phyloP scores from a whole-genome alignment of 2,113 vertebrate species.

The Alethe diademata region DNA sequence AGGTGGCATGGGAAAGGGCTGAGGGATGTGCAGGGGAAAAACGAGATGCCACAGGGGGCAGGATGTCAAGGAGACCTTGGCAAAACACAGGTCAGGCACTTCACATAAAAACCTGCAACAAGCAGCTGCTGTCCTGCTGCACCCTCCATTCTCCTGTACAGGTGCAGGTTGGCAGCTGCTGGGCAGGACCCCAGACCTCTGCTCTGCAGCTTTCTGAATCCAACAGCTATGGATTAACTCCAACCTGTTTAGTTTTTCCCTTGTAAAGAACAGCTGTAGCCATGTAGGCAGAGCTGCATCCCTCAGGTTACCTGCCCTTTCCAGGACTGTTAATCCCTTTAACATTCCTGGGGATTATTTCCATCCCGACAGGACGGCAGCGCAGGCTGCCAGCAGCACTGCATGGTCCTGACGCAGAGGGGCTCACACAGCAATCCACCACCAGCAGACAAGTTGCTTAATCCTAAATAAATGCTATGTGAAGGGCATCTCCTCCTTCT shows the following conservation, averaged over 20 bases:
- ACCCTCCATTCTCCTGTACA: background rate
- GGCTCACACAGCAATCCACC: background rate
- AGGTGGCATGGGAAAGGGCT: background rate
- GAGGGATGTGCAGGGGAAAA: background rate
- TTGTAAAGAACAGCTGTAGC: background rate
- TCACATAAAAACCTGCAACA: background rate
- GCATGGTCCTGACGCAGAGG: accelerated
- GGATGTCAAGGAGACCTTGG: background rate
- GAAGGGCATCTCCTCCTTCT: background rate
- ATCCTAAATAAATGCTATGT: background rate
- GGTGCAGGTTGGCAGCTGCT: background rate
- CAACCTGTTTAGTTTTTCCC: background rate
- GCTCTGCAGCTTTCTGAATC: background rate
- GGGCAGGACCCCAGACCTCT: background rate
- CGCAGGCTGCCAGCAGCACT: background rate
- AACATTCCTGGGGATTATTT: slow-evolving; percentile 52
- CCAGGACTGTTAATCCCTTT: slow-evolving; percentile 5
- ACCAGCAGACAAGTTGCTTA: background rate
- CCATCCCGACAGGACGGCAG: background rate
- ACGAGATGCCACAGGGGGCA: accelerated
- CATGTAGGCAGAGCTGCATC: background rate
- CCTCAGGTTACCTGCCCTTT: background rate
- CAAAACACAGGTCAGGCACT: background rate
- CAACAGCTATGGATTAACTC: background rate
- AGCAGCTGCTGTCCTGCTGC: background rate